Base-by-base conservation (phyloP, 2,888 invertebrate genomes). In the Gisinianus flammeolus region DNA sequence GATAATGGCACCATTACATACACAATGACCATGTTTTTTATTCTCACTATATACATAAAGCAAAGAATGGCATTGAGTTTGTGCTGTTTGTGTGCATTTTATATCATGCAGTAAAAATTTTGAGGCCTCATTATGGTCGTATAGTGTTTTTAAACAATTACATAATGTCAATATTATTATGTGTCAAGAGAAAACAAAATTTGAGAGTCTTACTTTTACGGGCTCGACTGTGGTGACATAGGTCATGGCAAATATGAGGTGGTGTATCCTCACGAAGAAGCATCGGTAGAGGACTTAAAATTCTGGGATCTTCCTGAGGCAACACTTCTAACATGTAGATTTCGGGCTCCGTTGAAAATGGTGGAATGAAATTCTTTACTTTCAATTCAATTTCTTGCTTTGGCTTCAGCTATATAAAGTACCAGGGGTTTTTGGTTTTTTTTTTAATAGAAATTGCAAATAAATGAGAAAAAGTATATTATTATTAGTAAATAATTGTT, bases 361-460 rank as follows among this genome's bases (percentile, higher is more conserved):
- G 89, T 69, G 88, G 88, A 77, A 88, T 84, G 85, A 89, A 89
- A 85, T 88, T 87, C 85, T 89, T 89, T 71, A 87, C 88, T 86
- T 88, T 89, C 82, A 88, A 83, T 77, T 87, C 86, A 78, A 86
- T 85, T 85, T 89, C 89, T 85, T 89, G 89, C 79, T 87, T 87
- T 16, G 86, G 85, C 82, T 88, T 87, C 77, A 89, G 87, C 89
- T 89, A 86, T 22, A 44, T n/a, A n/a, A n/a, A n/a, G n/a, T n/a
- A n/a, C n/a, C n/a, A n/a, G n/a, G n/a, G n/a, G n/a, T n/a, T n/a
- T n/a, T n/a, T n/a, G n/a, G n/a, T n/a, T n/a, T n/a, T n/a, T n/a
- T n/a, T n/a, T n/a, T n/a, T n/a, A n/a, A n/a, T n/a, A n/a, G n/a
- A n/a, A n/a, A n/a, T n/a, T n/a, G n/a, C n/a, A n/a, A n/a, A n/a